phyloP scores from a whole-genome alignment of 2,797 vertebrate genomes.

The Nasua narica region DNA sequence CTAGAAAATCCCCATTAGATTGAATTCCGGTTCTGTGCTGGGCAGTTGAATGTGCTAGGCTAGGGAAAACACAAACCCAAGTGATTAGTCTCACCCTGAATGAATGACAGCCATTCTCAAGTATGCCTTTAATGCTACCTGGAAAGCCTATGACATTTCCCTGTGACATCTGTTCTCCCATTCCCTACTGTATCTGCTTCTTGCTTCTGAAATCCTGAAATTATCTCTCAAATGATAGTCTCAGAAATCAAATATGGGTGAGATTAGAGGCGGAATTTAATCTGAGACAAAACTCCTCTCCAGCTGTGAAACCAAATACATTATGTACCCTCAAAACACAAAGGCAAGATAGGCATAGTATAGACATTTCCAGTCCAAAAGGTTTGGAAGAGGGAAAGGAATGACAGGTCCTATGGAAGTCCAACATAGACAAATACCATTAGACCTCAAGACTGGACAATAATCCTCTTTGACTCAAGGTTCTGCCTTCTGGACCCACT shows the following conservation, averaged over 20 bases:
- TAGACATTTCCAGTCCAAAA: background rate
- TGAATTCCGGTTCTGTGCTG: background rate
- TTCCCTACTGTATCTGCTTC: background rate
- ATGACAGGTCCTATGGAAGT: background rate
- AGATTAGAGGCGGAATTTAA: background rate
- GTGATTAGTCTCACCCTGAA: too few relatives aligned
- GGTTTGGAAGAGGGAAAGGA: background rate
- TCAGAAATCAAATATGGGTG: background rate
- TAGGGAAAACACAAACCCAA: background rate
- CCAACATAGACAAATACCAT: background rate
- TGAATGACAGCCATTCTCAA: background rate
- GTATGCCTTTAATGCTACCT: background rate
- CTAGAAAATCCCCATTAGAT: background rate
- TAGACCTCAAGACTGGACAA: background rate
- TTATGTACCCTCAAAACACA: background rate
- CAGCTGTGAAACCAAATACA: background rate
- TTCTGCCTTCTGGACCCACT: background rate
- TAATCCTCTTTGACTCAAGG: background rate
- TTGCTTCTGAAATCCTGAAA: background rate
- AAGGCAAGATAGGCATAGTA: background rate
- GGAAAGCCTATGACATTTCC: background rate
- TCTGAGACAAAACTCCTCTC: background rate
- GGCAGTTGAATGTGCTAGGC: background rate
- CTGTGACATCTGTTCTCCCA: background rate
- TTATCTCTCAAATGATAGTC: background rate